Evolutionary conservation across 2,888 invertebrate species (phyloP), one percentile per base, ranked within the genome.

Genomic region (Rambutsinella grinnellia): DNA sequence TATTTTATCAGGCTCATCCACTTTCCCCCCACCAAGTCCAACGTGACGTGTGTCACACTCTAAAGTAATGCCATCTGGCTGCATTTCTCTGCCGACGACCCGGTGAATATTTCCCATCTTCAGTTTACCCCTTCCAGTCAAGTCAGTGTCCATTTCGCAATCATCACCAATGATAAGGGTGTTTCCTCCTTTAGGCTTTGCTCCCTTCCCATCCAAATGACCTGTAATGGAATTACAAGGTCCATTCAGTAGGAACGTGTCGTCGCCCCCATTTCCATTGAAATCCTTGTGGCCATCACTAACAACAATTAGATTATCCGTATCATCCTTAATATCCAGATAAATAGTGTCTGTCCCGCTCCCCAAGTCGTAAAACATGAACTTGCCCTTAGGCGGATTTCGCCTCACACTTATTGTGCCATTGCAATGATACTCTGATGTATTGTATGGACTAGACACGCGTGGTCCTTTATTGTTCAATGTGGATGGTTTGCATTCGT

Each of bases 231-330:
- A 26, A 1, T 19, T 26, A 46, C 75, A 75, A 23, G 51, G 27
- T 0, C 68, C 68, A 23, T 62, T 24, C 0, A 75, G 21, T 13
- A 62, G 13, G 44, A 69, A 75, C 8, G 51, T 63, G n/a, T 75
- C 57, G 15, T n/a, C 15, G 1, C 56, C 62, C 2, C 49, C 47
- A n/a, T 63, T 69, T 6, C 75, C 75, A 6, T 44, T 24, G 21
- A 68, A 75, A 8, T 24, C 6, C 66, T 75, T 75, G 1, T 3
- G 1, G 1, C 75, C 75, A 21, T 49, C 57, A n/a, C n/a, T n/a
- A 8, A 51, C 68, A 36, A 62, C 15, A 27, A 27, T n/a, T 2
- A 24, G 5, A 23, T 51, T 36, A 1, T 56, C 47, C 10, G 60
- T 61, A 1, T 21, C 3, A 28, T 67, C 53, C 19, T 0, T 1